These are phyloP conservation scores for Pseudomyrmex pallidus DNA, from an alignment of 1,140 invertebrate species.

Conservation along the genomic window DNA sequence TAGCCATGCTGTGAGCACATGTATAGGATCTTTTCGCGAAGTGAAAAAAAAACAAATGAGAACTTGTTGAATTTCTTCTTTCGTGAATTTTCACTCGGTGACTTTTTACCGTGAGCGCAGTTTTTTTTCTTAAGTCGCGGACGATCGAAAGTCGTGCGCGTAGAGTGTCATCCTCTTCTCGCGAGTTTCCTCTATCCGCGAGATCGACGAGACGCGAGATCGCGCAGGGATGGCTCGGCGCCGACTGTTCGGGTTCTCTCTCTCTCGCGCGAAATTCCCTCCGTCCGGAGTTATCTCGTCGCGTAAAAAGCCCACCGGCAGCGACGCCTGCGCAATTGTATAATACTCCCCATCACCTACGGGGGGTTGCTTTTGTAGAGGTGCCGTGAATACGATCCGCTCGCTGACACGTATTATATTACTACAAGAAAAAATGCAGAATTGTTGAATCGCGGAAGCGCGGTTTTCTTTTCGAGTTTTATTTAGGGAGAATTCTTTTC, in stretches of 20 bases:
- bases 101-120: background rate
- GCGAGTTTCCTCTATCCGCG: background rate
- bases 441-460: constrained; percentile 29
- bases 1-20: constrained; percentile 87
- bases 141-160: background rate
- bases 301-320: constrained; percentile 67
- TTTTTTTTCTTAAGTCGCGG: constrained; percentile 23
- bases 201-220: background rate
- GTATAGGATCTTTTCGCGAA: constrained; percentile 43
- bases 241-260: constrained; percentile 71
- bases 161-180: background rate
- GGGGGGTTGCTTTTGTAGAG: background rate
- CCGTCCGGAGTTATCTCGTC: constrained; percentile 57
- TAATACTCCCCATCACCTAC: constrained; percentile 5
- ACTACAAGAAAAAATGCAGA: constrained; percentile 20
- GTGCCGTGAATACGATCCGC: background rate
- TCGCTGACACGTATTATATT: constrained; percentile 34
- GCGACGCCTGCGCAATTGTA: constrained; percentile 74
- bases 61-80: background rate
- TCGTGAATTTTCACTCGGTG: background rate
- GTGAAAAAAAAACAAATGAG: background rate
- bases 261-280: constrained; percentile 60
- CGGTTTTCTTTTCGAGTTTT: constrained; percentile 3
- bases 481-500: background rate
- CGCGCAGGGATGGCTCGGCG: constrained; percentile 66